Evolutionary conservation across 2,888 invertebrate species (phyloP).

Genomic region (Caenorhabditis parvicauda): DNA sequence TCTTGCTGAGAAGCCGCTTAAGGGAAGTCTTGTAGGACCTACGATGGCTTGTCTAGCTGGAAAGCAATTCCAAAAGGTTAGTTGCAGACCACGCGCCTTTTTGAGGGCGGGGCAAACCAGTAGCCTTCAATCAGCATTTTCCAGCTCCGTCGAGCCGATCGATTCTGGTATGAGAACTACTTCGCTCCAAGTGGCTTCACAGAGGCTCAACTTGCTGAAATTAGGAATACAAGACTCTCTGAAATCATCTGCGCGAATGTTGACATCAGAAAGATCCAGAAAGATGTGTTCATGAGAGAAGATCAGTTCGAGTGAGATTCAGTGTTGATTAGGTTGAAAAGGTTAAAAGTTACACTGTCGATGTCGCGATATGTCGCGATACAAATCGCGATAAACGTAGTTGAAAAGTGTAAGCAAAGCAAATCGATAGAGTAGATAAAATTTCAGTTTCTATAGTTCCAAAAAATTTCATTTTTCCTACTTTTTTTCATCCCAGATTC

Average conservation of each 20-base stretch:
- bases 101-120: too few relatives aligned
- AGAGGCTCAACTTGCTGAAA: constrained; percentile 46
- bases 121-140: constrained; percentile 8
- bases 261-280: constrained; percentile 45
- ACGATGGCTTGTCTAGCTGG: constrained; percentile 60
- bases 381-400: too few relatives aligned
- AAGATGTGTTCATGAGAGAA: constrained; percentile 46
- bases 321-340: neutral
- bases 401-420: too few relatives aligned
- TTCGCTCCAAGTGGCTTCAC: constrained; percentile 53
- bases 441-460: too few relatives aligned
- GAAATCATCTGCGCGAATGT: constrained; percentile 49
- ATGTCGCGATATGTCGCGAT: too few relatives aligned
- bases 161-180: constrained; percentile 64
- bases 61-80: constrained; percentile 60
- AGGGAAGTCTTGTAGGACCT: constrained; percentile 58
- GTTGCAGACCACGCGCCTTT: neutral
- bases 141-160: constrained; percentile 50
- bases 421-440: too few relatives aligned
- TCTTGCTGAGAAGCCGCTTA: constrained; percentile 59
- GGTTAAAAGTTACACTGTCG: too few relatives aligned
- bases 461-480: too few relatives aligned
- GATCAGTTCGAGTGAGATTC: constrained; percentile 47
- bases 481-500: too few relatives aligned
- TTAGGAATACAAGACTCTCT: constrained; percentile 40